Evolutionary conservation across 2,888 invertebrate genomes (phyloP), one percentile per base, ranked within the genome.

Genomic region (Himalopsyche japonica): DNA sequence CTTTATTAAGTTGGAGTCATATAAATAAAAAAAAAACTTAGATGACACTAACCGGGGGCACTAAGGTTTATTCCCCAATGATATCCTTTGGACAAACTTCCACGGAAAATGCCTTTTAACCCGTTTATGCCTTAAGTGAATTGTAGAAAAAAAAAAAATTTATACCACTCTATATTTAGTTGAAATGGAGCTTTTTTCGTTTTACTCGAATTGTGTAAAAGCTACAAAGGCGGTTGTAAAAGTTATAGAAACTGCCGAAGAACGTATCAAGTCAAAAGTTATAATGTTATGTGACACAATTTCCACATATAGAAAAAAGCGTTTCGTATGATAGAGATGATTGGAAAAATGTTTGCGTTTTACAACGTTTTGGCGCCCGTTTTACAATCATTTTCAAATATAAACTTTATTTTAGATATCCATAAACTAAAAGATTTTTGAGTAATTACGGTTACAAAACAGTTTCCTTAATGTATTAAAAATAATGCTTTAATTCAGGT

Each of bases 11-110:
- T 27, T 15, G 10, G 27, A 70, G 70, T 27, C 70, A 27, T 70
- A 70, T 70, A 70, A 70, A 70, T 70, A 70, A 70, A 70, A 70
- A 70, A 70, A 70, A 70, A 70, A 70, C 70, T 70, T 70, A 70
- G 70, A 70, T 70, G 70, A 70, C 70, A 70, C 70, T 70, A 70
- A 70, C 70, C 70, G 70, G 70, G 70, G 70, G 70, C 30, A 70
- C 70, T 70, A 70, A 70, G 70, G 70, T 70, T 70, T 70, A 70
- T 70, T 70, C 70, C 70, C 70, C 70, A 70, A 70, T 70, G 70
- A 70, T 70, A 70, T 70, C 70, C 27, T 70, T 70, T 70, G 70
- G 70, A 70, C 70, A 70, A 70, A 70, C 70, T 70, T 70, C 70
- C 70, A 70, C 70, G 20, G 27, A 27, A 70, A 70, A 70, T 70